Base-by-base conservation (phyloP, 2,888 invertebrate genomes). In the Druceiella hillmani region DNA sequence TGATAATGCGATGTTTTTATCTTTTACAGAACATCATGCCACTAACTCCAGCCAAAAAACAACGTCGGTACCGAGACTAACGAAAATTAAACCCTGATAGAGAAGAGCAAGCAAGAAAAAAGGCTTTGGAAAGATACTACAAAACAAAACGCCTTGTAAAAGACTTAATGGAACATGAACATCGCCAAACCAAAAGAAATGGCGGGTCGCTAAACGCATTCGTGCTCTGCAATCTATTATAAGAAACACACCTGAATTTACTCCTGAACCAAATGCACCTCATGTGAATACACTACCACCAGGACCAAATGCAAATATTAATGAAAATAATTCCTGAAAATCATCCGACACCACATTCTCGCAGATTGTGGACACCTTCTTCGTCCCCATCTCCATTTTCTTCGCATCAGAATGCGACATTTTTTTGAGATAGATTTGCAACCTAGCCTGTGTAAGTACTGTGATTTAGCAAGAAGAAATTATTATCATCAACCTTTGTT, bases 151-250 rank as follows among this genome's bases (percentile, higher is more conserved):
- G 38, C 38, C 38, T 38, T 6, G 38, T 38, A 31, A 38, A 38
- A 36, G 36, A 36, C 33, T 36, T 36, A 36, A 13, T 32, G 11
- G 10, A 12, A 33, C 36, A 17, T 36, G 36, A 36, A 31, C 30
- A 30, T 30, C 30, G 30, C 30, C 15, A 30, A 30, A 11, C 9
- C 30, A 30, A 30, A 30, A 37, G 17, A 37, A 37, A 37, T 37
- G 37, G 37, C 37, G 37, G 37, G 37, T 37, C 33, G 37, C 37
- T 38, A 37, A 37, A 14, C 37, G 37, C 17, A 37, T 37, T 36
- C 36, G 14, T 38, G 36, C 36, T 20, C 36, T 36, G 36, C 37
- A 36, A 36, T 36, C 30, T 29, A 29, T 29, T 29, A 29, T 10
- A 29, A 29, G 30, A 36, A 36, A 37, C 11, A 36, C 17, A 33